Evolutionary conservation across 2,888 invertebrate species (phyloP).

Genomic region (Shargacucullia verbasci): DNA sequence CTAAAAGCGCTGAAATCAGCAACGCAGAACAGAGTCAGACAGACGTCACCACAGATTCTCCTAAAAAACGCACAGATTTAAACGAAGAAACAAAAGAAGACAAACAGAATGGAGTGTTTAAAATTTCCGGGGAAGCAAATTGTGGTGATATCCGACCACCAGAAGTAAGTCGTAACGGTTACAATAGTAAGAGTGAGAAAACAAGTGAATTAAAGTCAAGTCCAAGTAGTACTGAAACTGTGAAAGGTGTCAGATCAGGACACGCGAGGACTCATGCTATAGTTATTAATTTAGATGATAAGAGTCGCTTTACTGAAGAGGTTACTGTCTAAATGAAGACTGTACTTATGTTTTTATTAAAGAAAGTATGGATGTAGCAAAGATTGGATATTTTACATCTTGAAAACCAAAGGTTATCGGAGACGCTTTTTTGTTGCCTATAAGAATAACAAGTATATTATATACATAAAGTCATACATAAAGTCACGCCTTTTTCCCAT

Average conservation of each 20-base stretch:
- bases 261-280: slow-evolving; percentile 93
- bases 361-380: slow-evolving; percentile 32
- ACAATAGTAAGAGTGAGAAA: slow-evolving; percentile 77
- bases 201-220: slow-evolving; percentile 76
- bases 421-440: no score
- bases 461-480: no score
- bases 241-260: slow-evolving; percentile 87
- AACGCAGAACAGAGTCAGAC: slow-evolving; percentile 82
- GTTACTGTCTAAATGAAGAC: slow-evolving; percentile 91
- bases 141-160: slow-evolving; percentile 83
- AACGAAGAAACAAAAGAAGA: slow-evolving; percentile 76
- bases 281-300: slow-evolving; percentile 94
- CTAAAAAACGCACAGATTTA: slow-evolving; percentile 72
- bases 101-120: slow-evolving; percentile 82
- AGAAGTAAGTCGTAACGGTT: slow-evolving; percentile 77
- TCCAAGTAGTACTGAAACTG: slow-evolving; percentile 78
- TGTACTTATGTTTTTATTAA: slow-evolving; percentile 69
- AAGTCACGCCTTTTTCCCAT: no score
- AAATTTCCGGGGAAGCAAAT: slow-evolving; percentile 83
- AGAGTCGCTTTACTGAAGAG: slow-evolving; percentile 94
- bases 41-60: slow-evolving; percentile 82
- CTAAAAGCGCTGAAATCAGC: slow-evolving; percentile 79
- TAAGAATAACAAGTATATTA: no score
- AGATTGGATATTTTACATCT: slow-evolving; percentile 1
- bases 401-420: no score